Evolutionary conservation across 2,888 invertebrate genomes (phyloP), one percentile per base, ranked within the genome.

Genomic region (Erebia epiphron): DNA sequence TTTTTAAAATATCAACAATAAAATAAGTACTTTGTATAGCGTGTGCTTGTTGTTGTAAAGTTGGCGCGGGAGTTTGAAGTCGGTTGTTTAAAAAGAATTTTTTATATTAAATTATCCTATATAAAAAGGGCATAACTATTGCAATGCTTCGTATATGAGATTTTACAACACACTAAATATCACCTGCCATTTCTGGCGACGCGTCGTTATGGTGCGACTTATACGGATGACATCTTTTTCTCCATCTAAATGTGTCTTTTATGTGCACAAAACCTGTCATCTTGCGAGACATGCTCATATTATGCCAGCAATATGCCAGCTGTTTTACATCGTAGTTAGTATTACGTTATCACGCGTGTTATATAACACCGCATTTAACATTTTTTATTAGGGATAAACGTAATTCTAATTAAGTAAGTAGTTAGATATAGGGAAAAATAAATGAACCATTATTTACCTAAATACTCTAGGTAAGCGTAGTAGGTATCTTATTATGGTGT

Each of bases 171-270:
- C 41, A 10, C 16, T 43, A 60, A 60, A 60, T 60, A 43, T 60
- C 41, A 26, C 41, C 16, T 35, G 1, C 60, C 60, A 43, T 16
- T 60, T 60, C 43, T 60, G 60, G 60, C 41, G 41, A 16, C 10
- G 9, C n/a, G 60, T 41, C 60, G 60, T 60, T 60, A 60, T 60
- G 16, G 41, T 60, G 60, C 10, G 60, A 43, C 60, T 43, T 60
- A 60, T 60, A 60, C 2, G 41, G 60, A 41, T 43, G 60, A 1
- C 60, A 60, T 60, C 60, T 60, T 60, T 60, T 60, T 60, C 35
- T 16, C 14, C 41, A 35, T 35, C 35, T 35, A 58, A 35, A 35
- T 60, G 43, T 16, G 41, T 60, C 60, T 60, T 60, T 60, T 43
- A 60, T 60, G 60, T 41, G 16, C 9, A 60, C 60, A 57, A 57